phyloP scores from a whole-genome alignment of 1,140 invertebrate genomes.

The Linepithema humile region DNA sequence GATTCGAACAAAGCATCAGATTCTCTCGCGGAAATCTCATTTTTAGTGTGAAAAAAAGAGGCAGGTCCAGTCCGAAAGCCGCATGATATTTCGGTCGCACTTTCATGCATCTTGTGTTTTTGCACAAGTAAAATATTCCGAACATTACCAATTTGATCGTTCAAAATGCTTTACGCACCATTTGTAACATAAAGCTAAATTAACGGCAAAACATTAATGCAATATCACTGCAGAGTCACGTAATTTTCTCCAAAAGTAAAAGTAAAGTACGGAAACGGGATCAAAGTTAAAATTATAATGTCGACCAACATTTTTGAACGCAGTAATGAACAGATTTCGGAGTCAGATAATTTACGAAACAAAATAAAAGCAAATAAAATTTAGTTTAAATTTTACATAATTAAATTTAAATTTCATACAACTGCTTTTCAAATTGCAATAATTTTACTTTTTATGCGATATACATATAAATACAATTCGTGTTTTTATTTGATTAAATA shows the following conservation, averaged over 20 bases:
- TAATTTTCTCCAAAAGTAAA: constrained; percentile 30
- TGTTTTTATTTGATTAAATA: not conserved
- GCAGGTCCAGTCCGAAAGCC: not conserved
- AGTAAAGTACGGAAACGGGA: not conserved
- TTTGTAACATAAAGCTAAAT: constrained; percentile 43
- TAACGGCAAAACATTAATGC: constrained; percentile 38
- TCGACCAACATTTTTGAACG: not conserved
- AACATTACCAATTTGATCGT: constrained; percentile 8
- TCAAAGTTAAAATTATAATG: constrained; percentile 33
- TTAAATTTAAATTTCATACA: not conserved
- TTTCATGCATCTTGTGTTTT: not conserved
- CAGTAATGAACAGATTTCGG: not conserved
- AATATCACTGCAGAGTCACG: constrained; percentile 23
- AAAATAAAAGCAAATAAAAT: not conserved
- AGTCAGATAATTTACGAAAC: not conserved
- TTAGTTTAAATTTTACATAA: not conserved
- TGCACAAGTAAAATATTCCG: not conserved
- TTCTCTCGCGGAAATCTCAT: constrained; percentile 34
- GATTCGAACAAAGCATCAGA: constrained; percentile 25
- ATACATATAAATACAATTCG: not conserved
- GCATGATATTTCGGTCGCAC: constrained; percentile 26
- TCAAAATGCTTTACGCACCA: constrained; percentile 13
- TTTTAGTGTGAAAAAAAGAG: not conserved
- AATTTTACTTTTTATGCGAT: not conserved
- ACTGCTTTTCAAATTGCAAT: not conserved